Percentiles rank a stretch among this genome's conserved stretches.
These are phyloP conservation scores for Hylaeus volcanicus DNA, from an alignment of 1,140 invertebrate genomes.

Conservation along the genomic window DNA sequence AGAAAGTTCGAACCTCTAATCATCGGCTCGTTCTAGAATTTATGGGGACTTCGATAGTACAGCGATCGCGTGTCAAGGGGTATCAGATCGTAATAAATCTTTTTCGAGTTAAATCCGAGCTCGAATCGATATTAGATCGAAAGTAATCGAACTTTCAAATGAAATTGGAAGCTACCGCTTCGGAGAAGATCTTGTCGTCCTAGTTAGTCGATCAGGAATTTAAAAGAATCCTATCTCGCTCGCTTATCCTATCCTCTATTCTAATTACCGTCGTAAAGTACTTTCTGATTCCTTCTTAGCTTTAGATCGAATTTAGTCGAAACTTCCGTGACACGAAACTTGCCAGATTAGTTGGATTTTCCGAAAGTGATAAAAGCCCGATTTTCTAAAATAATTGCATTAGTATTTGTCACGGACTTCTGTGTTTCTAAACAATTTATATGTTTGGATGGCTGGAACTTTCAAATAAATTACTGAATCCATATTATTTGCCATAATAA, in stretches of 20 bases:
- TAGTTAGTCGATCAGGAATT: constrained; percentile 24
- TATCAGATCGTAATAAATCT: constrained; percentile 37
- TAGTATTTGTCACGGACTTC: too few species aligned
- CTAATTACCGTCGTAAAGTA: neutral
- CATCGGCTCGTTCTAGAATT: constrained; percentile 1
- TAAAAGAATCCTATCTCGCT: neutral
- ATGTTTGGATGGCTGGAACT: too few species aligned
- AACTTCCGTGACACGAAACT: neutral
- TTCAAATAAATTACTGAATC: too few species aligned
- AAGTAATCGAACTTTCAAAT: constrained; percentile 60
- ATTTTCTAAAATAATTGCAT: too few species aligned
- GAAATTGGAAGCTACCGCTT: constrained; percentile 40
- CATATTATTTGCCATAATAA: too few species aligned
- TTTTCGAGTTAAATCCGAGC: constrained; percentile 12
- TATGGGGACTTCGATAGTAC: constrained; percentile 1
- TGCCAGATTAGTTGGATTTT: neutral
- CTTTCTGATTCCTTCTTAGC: neutral
- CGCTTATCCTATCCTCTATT: neutral
- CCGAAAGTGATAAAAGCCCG: too few species aligned
- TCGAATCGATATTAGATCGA: constrained; percentile 43
- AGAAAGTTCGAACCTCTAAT: neutral
- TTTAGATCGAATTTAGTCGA: neutral
- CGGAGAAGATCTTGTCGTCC: constrained; percentile 13
- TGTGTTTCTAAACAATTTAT: too few species aligned
- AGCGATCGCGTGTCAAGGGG: constrained; percentile 19